These are phyloP conservation scores for Acanthosepion lycidas DNA, from an alignment of 2,888 invertebrate genomes.

Conservation along the genomic window DNA sequence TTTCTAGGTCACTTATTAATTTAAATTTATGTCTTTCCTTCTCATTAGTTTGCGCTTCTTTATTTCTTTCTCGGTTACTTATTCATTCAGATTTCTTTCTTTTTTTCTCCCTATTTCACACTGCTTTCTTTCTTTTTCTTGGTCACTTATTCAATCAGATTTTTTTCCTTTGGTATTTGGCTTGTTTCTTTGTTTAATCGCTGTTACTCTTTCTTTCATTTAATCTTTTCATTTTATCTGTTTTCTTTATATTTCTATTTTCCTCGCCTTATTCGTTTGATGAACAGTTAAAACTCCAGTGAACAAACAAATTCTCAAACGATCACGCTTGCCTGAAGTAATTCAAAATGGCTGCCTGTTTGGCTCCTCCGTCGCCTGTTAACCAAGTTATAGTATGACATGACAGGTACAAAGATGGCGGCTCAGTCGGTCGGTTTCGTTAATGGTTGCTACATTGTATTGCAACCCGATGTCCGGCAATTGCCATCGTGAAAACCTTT, in stretches of 20 bases:
- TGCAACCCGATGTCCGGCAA: conserved; percentile 33
- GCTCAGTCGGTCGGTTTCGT: not conserved
- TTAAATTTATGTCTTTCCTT: too few relatives aligned
- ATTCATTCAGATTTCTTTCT: too few relatives aligned
- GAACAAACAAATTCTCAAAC: not conserved
- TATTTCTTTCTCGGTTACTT: too few relatives aligned
- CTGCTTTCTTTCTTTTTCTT: not conserved
- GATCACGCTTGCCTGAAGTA: not conserved
- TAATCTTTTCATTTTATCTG: too few relatives aligned
- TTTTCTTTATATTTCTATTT: not conserved
- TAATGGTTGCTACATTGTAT: conserved; percentile 10
- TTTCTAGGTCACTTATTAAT: too few relatives aligned
- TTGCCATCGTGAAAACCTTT: conserved; percentile 9
- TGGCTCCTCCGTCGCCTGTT: not conserved
- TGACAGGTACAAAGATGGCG: not conserved
- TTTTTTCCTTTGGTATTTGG: not conserved
- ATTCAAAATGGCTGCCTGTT: not conserved
- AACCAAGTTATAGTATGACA: not conserved
- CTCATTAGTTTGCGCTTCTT: too few relatives aligned
- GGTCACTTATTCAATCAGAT: not conserved
- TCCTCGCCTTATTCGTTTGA: not conserved
- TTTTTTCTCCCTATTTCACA: too few relatives aligned
- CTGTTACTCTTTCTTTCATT: not conserved
- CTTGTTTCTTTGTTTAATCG: not conserved
- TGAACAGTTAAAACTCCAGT: conserved; percentile 4